Evolutionary conservation across 2,888 invertebrate species (phyloP).

Genomic region (Thymelicus lineola): DNA sequence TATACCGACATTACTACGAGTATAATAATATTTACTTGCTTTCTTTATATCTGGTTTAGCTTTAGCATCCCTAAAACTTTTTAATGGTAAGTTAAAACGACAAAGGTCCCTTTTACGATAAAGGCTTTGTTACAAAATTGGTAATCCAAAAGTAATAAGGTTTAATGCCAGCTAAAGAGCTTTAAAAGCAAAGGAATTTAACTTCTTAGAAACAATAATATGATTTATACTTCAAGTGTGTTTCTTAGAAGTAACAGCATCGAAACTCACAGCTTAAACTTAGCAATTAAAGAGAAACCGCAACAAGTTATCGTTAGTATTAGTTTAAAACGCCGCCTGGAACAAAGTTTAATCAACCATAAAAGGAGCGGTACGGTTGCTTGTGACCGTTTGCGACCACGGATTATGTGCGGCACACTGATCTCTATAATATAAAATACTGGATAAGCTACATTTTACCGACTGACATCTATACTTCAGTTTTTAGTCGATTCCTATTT

Average conservation of each 20-base stretch:
- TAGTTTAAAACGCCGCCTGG: conserved; percentile 26
- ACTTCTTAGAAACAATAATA: not conserved
- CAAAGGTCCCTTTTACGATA: too few relatives aligned
- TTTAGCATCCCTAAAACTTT: too few relatives aligned
- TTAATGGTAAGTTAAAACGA: too few relatives aligned
- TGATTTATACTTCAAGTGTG: not conserved
- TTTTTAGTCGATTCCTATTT: too few relatives aligned
- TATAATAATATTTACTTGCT: too few relatives aligned
- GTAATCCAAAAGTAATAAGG: too few relatives aligned
- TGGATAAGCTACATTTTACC: not conserved
- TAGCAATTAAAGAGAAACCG: conserved; percentile 26
- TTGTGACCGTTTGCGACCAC: conserved; percentile 25
- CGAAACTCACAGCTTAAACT: not conserved
- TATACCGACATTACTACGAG: too few relatives aligned
- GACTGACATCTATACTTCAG: too few relatives aligned
- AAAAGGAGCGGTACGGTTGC: conserved; percentile 18
- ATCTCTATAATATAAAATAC: not conserved
- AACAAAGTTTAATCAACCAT: conserved; percentile 34
- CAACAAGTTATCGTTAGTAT: conserved; percentile 33
- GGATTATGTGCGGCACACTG: conserved; percentile 10
- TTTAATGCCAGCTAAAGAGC: too few relatives aligned
- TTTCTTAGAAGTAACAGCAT: not conserved
- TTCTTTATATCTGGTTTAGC: too few relatives aligned
- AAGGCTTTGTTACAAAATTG: too few relatives aligned
- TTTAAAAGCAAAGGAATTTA: not conserved